Percentiles rank a stretch among this genome's conserved stretches.
phyloP scores from a whole-genome alignment of 2,113 vertebrate species.

The Archocentrus centrarchus region DNA sequence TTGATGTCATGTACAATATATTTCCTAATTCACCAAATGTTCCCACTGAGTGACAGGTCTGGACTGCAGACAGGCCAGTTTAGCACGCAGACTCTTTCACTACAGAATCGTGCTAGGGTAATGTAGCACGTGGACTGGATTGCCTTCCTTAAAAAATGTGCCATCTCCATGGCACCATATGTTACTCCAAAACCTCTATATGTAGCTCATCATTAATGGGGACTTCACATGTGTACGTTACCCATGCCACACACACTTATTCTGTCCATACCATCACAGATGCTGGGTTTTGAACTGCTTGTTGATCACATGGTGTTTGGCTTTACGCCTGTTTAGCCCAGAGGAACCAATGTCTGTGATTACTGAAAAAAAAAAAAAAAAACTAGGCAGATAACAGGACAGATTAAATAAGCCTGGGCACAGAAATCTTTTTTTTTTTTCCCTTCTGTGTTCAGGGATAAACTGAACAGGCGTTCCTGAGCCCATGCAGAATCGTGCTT shows the following conservation, averaged over 20 bases:
- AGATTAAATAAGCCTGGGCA: background rate
- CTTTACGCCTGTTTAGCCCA: background rate
- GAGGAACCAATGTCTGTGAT: background rate
- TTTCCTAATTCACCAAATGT: background rate
- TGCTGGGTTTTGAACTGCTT: background rate
- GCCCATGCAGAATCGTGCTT: background rate
- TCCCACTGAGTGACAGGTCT: background rate
- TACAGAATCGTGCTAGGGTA: background rate
- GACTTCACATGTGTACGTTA: background rate
- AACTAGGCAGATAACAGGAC: background rate
- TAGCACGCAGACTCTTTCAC: background rate
- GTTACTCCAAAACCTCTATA: too few species aligned
- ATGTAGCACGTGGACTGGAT: background rate
- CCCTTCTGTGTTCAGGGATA: background rate
- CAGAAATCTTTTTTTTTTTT: background rate
- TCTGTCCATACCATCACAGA: background rate
- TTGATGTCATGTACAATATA: background rate
- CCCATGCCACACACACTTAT: background rate
- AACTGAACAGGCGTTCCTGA: background rate
- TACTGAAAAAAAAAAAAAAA: background rate
- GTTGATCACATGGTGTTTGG: background rate
- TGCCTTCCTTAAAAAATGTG: background rate
- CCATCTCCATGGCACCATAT: too few species aligned
- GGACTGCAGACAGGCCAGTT: background rate
- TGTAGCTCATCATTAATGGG: background rate